Evolutionary conservation across 2,888 invertebrate genomes (phyloP).

Genomic region (Syrphus vitripennis): DNA sequence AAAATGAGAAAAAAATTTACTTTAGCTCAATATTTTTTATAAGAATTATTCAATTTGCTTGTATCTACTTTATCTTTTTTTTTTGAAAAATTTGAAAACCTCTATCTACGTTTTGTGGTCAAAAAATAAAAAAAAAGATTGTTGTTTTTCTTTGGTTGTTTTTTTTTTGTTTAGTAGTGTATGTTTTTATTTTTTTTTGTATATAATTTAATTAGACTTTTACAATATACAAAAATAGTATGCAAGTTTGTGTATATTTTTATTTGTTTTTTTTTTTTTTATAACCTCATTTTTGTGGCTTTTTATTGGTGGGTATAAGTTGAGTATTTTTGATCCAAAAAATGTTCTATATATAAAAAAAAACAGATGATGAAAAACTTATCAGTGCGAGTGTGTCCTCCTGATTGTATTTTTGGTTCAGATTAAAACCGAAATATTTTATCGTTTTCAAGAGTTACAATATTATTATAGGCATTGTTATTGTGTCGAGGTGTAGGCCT

Average conservation of each 20-base stretch:
- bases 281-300: constrained; percentile 47
- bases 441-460: constrained; percentile 2
- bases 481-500: constrained; percentile 17
- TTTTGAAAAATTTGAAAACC: constrained; percentile 36
- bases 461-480: background rate
- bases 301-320: constrained; percentile 67
- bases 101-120: constrained; percentile 40
- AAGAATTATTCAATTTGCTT: background rate
- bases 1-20: background rate
- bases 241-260: constrained; percentile 55
- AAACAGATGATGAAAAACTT: constrained; percentile 32
- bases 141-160: constrained; percentile 32
- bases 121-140: background rate
- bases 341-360: constrained; percentile 19
- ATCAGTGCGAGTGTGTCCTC: constrained; percentile 32
- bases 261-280: constrained; percentile 37
- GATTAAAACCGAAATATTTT: background rate
- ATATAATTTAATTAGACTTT: constrained; percentile 51
- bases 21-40: constrained; percentile 6
- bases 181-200: constrained; percentile 32
- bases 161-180: constrained; percentile 13
- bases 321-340: constrained; percentile 66
- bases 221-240: constrained; percentile 71
- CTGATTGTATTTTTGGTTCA: background rate
- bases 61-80: too few species aligned